These are phyloP conservation scores for Cyprinodon variegatus DNA, from an alignment of 2,113 vertebrate genomes.

Conservation along the genomic window DNA sequence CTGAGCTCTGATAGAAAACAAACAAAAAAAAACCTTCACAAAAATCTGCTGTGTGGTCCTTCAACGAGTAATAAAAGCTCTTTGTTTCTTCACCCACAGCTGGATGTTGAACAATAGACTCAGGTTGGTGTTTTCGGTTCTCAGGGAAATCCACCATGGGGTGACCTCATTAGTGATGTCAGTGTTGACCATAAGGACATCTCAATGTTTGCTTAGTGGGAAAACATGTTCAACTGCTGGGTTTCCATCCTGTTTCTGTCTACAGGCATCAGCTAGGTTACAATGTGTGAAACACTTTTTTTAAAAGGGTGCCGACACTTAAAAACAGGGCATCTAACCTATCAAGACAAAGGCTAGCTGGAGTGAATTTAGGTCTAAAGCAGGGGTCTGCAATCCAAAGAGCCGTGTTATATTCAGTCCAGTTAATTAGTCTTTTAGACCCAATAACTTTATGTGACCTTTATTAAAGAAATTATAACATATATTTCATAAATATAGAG, in stretches of 20 bases:
- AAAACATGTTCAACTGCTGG: neutral
- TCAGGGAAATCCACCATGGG: constrained; percentile 5
- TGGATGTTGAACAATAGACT: constrained; percentile 48
- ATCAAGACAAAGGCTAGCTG: no score
- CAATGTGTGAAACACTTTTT: neutral
- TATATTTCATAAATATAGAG: no score
- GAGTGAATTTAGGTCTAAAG: no score
- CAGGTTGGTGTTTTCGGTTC: constrained; percentile 10
- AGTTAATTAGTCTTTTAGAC: no score
- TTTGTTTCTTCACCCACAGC: constrained; percentile 21
- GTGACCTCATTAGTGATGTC: constrained; percentile 41
- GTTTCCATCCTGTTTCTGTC: constrained; percentile 20
- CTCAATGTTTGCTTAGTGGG: neutral
- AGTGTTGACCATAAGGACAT: constrained; percentile 20
- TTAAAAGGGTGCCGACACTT: no score
- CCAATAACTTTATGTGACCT: no score
- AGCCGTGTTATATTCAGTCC: no score
- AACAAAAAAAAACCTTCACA: neutral
- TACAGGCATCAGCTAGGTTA: neutral
- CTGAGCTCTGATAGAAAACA: neutral
- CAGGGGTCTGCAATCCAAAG: no score
- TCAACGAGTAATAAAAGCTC: constrained; percentile 8
- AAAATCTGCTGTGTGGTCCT: neutral
- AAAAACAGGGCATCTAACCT: no score
- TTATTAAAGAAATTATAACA: no score